Conservation (phyloP, 2,888 invertebrate genomes). For the Adineta ricciae region DNA sequence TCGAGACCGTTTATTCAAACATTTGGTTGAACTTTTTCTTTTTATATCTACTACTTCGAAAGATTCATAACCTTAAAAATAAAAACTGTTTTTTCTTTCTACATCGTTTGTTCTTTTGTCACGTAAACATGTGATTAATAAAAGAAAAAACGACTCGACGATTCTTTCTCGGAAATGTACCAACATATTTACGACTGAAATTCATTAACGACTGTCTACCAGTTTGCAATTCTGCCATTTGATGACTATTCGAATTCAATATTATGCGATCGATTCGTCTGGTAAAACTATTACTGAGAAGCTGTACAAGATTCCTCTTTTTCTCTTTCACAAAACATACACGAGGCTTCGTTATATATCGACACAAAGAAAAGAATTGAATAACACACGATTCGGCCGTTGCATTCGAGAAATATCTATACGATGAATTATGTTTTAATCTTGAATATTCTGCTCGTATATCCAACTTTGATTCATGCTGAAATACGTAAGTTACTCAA, state of each 20-base stretch:
- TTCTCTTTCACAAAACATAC: background rate
- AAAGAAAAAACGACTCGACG: background rate
- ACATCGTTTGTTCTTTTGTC: background rate
- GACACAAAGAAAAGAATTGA: background rate
- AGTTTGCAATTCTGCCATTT: background rate
- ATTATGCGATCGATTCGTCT: background rate
- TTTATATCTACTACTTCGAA: no score
- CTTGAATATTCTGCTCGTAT: background rate
- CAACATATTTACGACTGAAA: background rate
- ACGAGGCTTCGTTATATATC: background rate
- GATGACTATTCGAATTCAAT: background rate
- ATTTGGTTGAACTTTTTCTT: background rate
- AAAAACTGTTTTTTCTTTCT: background rate
- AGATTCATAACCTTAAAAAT: background rate
- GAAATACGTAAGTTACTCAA: background rate
- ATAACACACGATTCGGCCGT: background rate
- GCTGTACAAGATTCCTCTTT: background rate
- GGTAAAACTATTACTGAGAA: background rate
- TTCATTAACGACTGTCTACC: no score
- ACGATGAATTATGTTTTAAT: background rate
- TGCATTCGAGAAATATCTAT: background rate
- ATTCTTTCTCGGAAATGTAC: background rate
- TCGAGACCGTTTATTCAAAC: background rate
- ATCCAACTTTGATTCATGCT: background rate
- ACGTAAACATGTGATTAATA: background rate